Base-by-base conservation (phyloP, 2,113 vertebrate species). In the Capreolus pygargus region DNA sequence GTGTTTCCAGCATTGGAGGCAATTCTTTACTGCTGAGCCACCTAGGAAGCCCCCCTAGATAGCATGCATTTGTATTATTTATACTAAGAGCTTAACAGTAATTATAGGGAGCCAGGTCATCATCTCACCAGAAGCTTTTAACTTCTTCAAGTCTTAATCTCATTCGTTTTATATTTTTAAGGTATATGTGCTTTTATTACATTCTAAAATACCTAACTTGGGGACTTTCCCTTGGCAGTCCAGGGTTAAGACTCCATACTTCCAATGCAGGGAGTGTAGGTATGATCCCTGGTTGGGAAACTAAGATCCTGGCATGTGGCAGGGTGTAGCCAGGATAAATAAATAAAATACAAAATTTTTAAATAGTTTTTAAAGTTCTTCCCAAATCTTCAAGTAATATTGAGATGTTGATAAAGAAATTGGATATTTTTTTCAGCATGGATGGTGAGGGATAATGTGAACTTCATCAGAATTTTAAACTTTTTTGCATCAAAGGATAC, bases 291-390 rank as follows among this genome's bases (percentile, higher is more conserved):
- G n/a, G 67, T 70, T 23, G 19, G 67, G n/a, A n/a, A 70, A 70
- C n/a, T 23, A 39, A 70, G 67, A 70, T 70, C 67, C n/a, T 70
- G n/a, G 11, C 67, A 74, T 74, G 36, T 21, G 10, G 0, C 36
- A 74, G 67, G 10, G 36, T 74, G n/a, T 2, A 1, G n/a, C 67
- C 67, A 74, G 36, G 39, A 25, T 39, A 74, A 70, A 39, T 39
- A 70, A 74, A 39, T 39, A 74, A 39, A 74, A 39, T 23, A 74
- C 36, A 74, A 78, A 78, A 28, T 33, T 74, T 74, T 90, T 21
- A 39, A 39, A 45, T 54, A 45, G 86, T 96, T 97, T 96, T 86
- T 6, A 82, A 95, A 81, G 39, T 89, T 89, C 54, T 97, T 50
- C 23, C 33, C 52, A 94, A 33, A 58, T 84, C 43, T 90, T 95